These are phyloP conservation scores for Acropora tenuis DNA, from an alignment of 64 coral and sea anemone genomes.

Conservation along the genomic window DNA sequence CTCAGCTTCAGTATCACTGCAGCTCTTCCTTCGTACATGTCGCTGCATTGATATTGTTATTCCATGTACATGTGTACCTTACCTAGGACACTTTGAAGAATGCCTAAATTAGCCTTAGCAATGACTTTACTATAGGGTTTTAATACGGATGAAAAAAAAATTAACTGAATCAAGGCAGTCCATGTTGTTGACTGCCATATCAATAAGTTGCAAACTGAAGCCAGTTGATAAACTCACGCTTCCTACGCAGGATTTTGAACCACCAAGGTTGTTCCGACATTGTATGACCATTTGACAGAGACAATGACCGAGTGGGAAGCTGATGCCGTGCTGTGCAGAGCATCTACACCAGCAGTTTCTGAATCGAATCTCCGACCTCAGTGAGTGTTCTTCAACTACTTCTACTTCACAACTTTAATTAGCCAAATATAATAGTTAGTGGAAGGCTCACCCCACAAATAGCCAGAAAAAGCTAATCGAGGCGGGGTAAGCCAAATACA, in stretches of 20 bases:
- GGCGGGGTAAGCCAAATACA: no score
- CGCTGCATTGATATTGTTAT: neutral
- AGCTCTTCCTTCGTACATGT: no score
- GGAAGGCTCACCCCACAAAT: no score
- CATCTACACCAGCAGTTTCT: neutral
- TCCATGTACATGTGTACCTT: neutral
- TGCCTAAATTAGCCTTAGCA: slow-evolving; percentile 39
- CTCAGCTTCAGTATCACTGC: no score
- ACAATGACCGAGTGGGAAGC: neutral
- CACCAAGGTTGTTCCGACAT: neutral
- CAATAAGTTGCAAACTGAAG: slow-evolving; percentile 52
- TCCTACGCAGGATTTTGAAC: slow-evolving; percentile 41
- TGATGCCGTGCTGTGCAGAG: neutral
- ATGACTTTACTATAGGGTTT: slow-evolving; percentile 54
- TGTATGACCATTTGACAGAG: neutral
- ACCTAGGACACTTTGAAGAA: slow-evolving; percentile 30
- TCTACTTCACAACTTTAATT: no score
- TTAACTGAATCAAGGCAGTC: slow-evolving; percentile 30
- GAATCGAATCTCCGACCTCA: no score
- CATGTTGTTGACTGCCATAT: slow-evolving; percentile 34
- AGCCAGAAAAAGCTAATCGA: no score
- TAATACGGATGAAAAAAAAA: neutral
- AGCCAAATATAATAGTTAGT: no score
- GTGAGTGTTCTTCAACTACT: no score
- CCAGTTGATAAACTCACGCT: slow-evolving; percentile 52